Evolutionary conservation across 2,888 invertebrate genomes (phyloP), one percentile per base, ranked within the genome.

Genomic region (Odontocolon sp.): DNA sequence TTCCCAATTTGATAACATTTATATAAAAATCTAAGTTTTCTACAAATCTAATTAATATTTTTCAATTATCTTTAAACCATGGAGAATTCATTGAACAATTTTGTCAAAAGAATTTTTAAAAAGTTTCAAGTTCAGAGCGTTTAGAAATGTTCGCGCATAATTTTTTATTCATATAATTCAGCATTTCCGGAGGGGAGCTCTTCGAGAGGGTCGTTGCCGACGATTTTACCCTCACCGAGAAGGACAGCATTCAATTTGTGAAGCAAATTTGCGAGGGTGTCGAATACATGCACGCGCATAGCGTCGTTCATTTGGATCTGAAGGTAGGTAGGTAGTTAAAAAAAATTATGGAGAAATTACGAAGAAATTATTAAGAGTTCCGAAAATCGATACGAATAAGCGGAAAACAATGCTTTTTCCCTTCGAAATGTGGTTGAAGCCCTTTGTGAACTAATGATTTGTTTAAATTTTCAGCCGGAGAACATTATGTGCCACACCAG

Each of bases 171-270:
- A 9, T 6, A 18, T n/a, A n/a, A n/a, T 91, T 42, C 89, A 98
- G 98, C 86, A 95, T 98, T 81, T 95, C 95, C 77, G 98, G 98
- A 1, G 98, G 98, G 0, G 98, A 99, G 89, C 92, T 99, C 33
- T 98, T 98, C 88, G 97, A 98, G 87, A 92, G 98, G 64, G 96
- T 99, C 1, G 96, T 97, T 0, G 97, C 96, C 8, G 98, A 98
- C 85, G 97, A 97, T 86, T 97, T 97, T 89, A 96, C 97, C 8
- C 92, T 98, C 67, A 97, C 99, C 0, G 99, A 98, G 91, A 86
- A 86, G 1, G 92, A 93, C 88, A 94, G 95, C 85, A 94, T 97
- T 72, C 92, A 96, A 74, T 98, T 98, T 89, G 94, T 97, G 91
- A 92, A 95, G 42, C 98, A 98, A 91, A 97, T 98, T 56, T 97